Evolutionary conservation across 2,113 vertebrate species (phyloP), one percentile per base, ranked within the genome.

Genomic region (Peucedramus taeniatus): DNA sequence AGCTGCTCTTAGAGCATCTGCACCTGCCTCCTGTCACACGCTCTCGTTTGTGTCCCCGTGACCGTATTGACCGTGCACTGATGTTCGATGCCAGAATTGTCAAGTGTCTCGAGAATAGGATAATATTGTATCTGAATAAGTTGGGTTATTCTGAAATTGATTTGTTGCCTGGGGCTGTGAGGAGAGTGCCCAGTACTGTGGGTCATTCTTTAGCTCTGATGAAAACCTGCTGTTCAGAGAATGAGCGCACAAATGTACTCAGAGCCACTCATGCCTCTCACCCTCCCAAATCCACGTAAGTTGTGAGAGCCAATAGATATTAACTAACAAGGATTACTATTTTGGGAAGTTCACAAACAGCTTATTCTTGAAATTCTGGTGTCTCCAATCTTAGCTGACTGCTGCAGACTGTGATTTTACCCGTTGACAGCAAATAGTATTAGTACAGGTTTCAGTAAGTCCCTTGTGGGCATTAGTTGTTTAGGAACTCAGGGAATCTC

Each of bases 281-380:
- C 3, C 10, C 6, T 5, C 2, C 3, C 42, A 33, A 59, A 54
- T 59, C 57, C 21, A 23, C 1, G 0, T 30, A 35, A 71, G 4
- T 39, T 77, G 7, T 68, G 15, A 54, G 30, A 89, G 10, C 23
- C 47, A 47, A 14, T 31, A 66, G 64, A 5, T 75, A 22, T 27
- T 81, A 66, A 66, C 28, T 66, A 81, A 50, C 22, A 74, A 70
- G 30, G 16, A 28, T 64, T 54, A 23, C 37, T 69, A 0, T 50
- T 72, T 57, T 40, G 33, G 23, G 33, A 89, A 84, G 24, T 61
- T 86, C 31, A 42, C 31, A 61, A 28, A 15, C 27, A 59, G 31
- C 23, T 86, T 53, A 23, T 53, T 68, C 17, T 37, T 86, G 31
- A 37, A 57, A 6, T 28, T 69, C 23, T 77, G 30, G 2, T 66